Base-by-base conservation (phyloP, 2,113 vertebrate species). In the Gadus macrocephalus region DNA sequence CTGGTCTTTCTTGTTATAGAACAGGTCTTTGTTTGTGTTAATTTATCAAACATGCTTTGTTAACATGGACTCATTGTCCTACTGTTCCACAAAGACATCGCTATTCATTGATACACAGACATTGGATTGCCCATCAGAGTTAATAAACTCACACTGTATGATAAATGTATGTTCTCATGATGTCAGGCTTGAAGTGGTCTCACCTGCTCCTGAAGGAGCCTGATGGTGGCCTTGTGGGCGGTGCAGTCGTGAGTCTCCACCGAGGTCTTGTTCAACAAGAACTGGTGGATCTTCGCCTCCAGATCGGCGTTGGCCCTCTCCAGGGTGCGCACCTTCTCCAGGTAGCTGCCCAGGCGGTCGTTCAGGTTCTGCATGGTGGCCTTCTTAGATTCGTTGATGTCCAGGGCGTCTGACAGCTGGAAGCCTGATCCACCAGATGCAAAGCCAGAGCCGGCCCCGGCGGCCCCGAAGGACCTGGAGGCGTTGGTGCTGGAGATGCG, bases 361-460 rank as follows among this genome's bases (percentile, higher is more conserved):
- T 93, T 93, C 59, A 93, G 86, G 81, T 91, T 91, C 82, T 91
- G 89, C 91, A 92, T 89, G 73, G 89, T 78, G 68, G 55, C 68
- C 77, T 93, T 92, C 72, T 91, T 85, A 27, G 87, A 91, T 74
- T 79, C 77, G 0, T 70, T 20, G 53, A 82, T 35, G 42, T 75
- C 77, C 0, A 72, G 0, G 9, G 71, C 79, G 2, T 83, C 83
- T 0, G 25, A 0, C 17, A 73, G 28, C 5, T 72, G 19, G 5
- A 70, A 75, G 9, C 75, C 64, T 0, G 1, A 69, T 67, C 0
- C 11, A 4, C 31, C 31, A 35, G 31, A 4, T 1, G 31, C 31
- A 35, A 35, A 35, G 0, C 53, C 28, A 55, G 53, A 55, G 0
- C 38, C 56, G 0, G 62, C 71, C 0, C 16, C 60, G 0, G 63